These are phyloP conservation scores for Heliconius erato DNA, from an alignment of 2,888 invertebrate species.

Conservation along the genomic window DNA sequence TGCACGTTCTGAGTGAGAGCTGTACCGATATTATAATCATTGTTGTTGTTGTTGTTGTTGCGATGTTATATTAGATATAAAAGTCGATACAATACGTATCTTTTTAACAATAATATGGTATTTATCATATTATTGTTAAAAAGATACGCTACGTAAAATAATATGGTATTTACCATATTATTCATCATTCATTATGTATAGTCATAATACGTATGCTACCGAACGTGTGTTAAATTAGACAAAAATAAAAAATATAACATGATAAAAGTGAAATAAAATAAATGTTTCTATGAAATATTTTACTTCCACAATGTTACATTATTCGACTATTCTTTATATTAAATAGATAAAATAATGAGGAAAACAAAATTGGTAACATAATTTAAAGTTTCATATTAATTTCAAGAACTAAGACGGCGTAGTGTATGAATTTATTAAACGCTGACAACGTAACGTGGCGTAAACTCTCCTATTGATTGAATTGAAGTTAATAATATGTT, in stretches of 20 bases:
- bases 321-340: background rate
- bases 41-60: no score
- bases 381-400: background rate
- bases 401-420: background rate
- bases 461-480: background rate
- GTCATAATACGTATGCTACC: no score
- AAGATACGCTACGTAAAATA: no score
- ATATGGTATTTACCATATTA: no score
- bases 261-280: no score
- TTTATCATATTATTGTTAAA: background rate
- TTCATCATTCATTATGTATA: no score
- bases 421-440: conserved; percentile 12
- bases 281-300: background rate
- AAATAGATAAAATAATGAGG: background rate
- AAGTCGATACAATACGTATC: no score
- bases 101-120: no score
- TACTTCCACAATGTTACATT: background rate
- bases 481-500: conserved; percentile 24
- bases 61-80: no score
- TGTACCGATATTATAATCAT: background rate
- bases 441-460: background rate
- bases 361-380: background rate
- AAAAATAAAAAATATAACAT: no score
- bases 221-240: no score
- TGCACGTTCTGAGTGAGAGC: conserved; percentile 7